Base-by-base conservation (phyloP, 2,888 invertebrate genomes). In the Masnerella sp. region DNA sequence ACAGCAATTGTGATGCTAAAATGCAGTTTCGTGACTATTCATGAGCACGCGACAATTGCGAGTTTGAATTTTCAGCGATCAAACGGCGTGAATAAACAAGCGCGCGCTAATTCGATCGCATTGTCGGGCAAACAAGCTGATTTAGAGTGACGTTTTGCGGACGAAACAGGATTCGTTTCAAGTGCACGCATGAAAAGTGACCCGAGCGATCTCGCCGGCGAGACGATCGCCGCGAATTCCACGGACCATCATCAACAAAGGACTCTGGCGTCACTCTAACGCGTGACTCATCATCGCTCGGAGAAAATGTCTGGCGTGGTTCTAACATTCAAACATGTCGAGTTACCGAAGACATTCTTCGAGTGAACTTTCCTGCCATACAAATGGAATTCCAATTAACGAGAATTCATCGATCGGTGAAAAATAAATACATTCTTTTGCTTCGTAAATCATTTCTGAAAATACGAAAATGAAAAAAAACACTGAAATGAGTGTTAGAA, bases 81-180 rank as follows among this genome's bases (percentile, higher is more conserved):
- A 43, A 52, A 54, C 28, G 45, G 2, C 12, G 15, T 15, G 62
- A 51, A 62, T 51, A 62, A 61, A 42, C 51, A 47, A 30, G 15
- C 52, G 42, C 32, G 20, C 9, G 51, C 54, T 54, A 47, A 65
- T 36, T 28, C 65, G 52, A 54, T 65, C 54, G 65, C 56, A 36
- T 65, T 58, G 67, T 67, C 42, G 58, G 12, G 51, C 58, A 67
- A 65, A 65, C 67, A 58, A 49, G 67, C 49, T 49, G 67, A 67
- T 58, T 58, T 40, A 58, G 12, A 36, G 12, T 40, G 12, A 22
- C 17, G 38, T 25, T 52, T 36, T 20, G 36, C 54, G 49, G 61
- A 40, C 15, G 42, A 54, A 54, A 22, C 15, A 34, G 59, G 45
- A 45, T 59, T 59, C 51, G 51, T 49, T 52, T 52, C 64, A 64